Percentiles rank a stretch among this genome's conserved stretches.
These are phyloP conservation scores for Archocentrus centrarchus DNA, from an alignment of 2,113 vertebrate genomes.

Conservation along the genomic window DNA sequence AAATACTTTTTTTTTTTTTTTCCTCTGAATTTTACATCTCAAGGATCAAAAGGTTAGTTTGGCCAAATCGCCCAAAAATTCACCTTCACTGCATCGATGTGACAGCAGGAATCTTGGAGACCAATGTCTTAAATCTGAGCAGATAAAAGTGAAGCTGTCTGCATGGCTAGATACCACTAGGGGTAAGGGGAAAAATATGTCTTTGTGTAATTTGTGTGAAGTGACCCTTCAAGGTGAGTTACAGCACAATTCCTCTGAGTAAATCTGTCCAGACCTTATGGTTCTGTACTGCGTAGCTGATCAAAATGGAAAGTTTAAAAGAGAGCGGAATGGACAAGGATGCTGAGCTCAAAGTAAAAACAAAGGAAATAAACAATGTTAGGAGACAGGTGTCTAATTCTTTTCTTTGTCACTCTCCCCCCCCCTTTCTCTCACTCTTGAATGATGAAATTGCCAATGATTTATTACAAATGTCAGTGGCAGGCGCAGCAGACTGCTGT, in stretches of 20 bases:
- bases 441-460: constrained; percentile 91
- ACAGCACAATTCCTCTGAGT: constrained; percentile 35
- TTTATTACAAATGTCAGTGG: constrained; percentile 91
- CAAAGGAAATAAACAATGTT: constrained; percentile 54
- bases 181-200: constrained; percentile 15
- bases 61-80: constrained; percentile 1
- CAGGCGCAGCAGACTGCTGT: constrained; percentile 82
- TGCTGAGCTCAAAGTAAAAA: constrained; percentile 50
- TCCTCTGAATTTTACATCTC: neutral
- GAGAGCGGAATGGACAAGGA: constrained; percentile 10
- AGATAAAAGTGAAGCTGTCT: constrained; percentile 30
- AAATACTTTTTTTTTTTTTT: constrained; percentile 5
- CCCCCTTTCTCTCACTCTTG: constrained; percentile 48
- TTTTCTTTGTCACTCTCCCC: constrained; percentile 21
- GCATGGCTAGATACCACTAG: neutral
- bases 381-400: constrained; percentile 58
- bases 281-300: neutral
- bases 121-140: constrained; percentile 10
- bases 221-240: constrained; percentile 49
- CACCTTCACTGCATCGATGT: neutral
- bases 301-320: constrained; percentile 18
- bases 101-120: neutral
- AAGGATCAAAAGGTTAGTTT: constrained; percentile 6
- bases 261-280: constrained; percentile 18
- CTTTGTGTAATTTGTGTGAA: constrained; percentile 40